Base-by-base conservation (phyloP, 2,113 vertebrate species). In the Ursus arctos region DNA sequence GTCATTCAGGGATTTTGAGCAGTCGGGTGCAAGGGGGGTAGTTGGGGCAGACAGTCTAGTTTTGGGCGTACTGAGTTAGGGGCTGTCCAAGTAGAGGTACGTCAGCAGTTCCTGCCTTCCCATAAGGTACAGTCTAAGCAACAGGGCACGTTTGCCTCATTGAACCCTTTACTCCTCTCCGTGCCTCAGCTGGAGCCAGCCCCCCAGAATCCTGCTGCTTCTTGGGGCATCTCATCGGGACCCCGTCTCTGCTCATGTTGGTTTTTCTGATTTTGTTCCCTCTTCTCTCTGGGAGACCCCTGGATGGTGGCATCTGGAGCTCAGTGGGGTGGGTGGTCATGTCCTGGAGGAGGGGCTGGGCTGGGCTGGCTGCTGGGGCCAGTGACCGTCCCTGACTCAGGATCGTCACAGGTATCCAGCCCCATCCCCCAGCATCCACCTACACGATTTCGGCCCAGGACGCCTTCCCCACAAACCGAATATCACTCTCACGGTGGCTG, bases 391-490 rank as follows among this genome's bases (percentile, higher is more conserved):
- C 31, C 40, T 14, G 53, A 40, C n/a, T 72, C 7, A 4, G 65
- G 49, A 1, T 59, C 59, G 15, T 81, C 33, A 1, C 14, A 19
- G 10, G 21, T 11, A 0, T 49, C n/a, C 40, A 10, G 33, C 14
- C 12, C 6, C 21, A 24, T 74, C 4, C 36, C 7, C 19, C 13
- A 7, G 16, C 13, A 5, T 18, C 40, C 33, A 28, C 40, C 74
- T 71, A 19, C 16, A 11, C 1, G 1, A 7, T n/a, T 31, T 19
- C 21, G 28, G 53, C 91, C 14, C 4, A n/a, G 18, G 47, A n/a
- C 43, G 0, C 1, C 2, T 0, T 2, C 7, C 4, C 6, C 47
- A 21, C 85, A 19, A 47, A 2, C 22, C n/a, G 51, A 28, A 1
- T 63, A 2, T 57, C 3, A 12, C 43, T 79, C 53, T 91, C 15